phyloP scores from a whole-genome alignment of 1,140 invertebrate species.

The Colletes gigas region DNA sequence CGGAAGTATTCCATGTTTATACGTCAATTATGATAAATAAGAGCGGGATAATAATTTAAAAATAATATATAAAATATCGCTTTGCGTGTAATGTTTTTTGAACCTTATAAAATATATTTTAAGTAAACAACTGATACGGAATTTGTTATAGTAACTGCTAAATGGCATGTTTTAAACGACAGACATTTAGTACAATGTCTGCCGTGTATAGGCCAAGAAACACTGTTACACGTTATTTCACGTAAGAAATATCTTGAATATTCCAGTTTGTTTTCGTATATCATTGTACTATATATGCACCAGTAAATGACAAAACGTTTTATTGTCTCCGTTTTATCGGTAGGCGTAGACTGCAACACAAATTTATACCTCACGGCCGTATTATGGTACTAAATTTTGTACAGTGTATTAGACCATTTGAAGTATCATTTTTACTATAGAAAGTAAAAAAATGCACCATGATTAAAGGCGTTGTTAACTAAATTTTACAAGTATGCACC shows the following conservation, averaged over 20 bases:
- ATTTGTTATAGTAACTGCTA: slow-evolving; percentile 19
- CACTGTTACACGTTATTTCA: background rate
- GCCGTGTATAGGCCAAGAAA: background rate
- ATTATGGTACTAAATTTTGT: background rate
- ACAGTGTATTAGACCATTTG: background rate
- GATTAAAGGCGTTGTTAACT: background rate
- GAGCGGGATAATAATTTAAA: slow-evolving; percentile 24
- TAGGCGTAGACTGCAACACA: slow-evolving; percentile 9
- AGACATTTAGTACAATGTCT: slow-evolving; percentile 12
- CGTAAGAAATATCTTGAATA: slow-evolving; percentile 10
- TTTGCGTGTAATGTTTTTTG: background rate
- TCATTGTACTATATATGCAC: slow-evolving; percentile 16
- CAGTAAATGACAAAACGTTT: slow-evolving; percentile 1
- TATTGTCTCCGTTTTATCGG: background rate
- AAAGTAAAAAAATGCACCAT: slow-evolving; percentile 24
- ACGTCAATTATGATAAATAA: slow-evolving; percentile 26
- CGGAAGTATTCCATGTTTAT: background rate
- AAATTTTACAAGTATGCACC: background rate
- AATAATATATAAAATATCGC: slow-evolving; percentile 17
- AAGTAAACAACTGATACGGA: slow-evolving; percentile 9
- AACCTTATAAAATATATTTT: background rate
- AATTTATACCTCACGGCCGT: background rate
- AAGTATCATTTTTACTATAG: background rate
- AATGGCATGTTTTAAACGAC: background rate
- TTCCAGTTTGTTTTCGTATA: slow-evolving; percentile 17